Conservation (phyloP, 92 coral and sea anemone species). For the Bergia puertoricense region DNA sequence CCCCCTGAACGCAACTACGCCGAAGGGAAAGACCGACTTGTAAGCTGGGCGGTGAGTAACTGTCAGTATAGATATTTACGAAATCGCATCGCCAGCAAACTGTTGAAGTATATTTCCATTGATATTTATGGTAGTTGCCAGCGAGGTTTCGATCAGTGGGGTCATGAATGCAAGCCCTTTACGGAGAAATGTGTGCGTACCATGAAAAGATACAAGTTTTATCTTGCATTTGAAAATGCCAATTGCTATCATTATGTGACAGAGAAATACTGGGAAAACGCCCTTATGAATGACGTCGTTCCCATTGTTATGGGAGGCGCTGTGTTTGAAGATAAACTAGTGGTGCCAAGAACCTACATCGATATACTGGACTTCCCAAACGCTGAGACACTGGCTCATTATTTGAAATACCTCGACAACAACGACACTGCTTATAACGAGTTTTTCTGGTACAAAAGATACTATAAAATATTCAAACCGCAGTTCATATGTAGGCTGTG, state of each 20-base stretch:
- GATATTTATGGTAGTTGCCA: constrained; percentile 29
- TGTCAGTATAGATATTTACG: neutral
- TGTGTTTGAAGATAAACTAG: neutral
- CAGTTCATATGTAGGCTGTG: constrained; percentile 21
- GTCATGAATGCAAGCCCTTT: neutral
- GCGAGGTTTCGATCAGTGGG: constrained; percentile 1
- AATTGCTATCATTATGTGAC: constrained; percentile 35
- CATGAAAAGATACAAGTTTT: constrained; percentile 19
- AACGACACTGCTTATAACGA: constrained; percentile 39
- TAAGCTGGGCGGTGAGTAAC: constrained; percentile 27
- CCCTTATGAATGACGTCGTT: constrained; percentile 3
- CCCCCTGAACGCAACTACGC: constrained; percentile 23
- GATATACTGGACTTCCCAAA: constrained; percentile 29
- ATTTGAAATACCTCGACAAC: constrained; percentile 28
- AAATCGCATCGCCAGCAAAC: neutral
- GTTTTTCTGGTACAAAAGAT: constrained; percentile 25
- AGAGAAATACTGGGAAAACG: constrained; percentile 38
- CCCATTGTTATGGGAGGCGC: constrained; percentile 36
- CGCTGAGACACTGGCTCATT: constrained; percentile 7
- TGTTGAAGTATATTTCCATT: constrained; percentile 4
- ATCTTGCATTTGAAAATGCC: constrained; percentile 20
- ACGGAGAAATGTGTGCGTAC: neutral
- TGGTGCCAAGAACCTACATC: constrained; percentile 16
- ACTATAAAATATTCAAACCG: constrained; percentile 26
- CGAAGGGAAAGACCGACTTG: constrained; percentile 13